Evolutionary conservation across 1,140 invertebrate species (phyloP), one percentile per base, ranked within the genome.

Genomic region (Caenorhabditis brenneri): DNA sequence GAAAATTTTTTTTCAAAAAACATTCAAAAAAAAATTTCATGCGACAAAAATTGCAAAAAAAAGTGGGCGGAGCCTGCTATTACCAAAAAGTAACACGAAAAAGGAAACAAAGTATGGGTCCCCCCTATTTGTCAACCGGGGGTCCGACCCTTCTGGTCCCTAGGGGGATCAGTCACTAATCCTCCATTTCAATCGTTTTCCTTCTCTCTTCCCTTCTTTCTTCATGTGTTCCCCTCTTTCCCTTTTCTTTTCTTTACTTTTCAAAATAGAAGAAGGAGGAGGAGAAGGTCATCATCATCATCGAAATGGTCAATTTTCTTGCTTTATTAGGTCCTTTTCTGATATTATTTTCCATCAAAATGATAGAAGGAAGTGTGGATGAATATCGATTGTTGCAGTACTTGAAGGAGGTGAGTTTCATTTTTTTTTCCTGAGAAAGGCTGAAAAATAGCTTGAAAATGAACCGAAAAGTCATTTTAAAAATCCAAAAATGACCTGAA

Each of bases 381-480:
- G 83, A 84, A 27, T 84, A 60, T 49, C 27, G 83, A 53, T 53
- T 84, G 3, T 29, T 84, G 33, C 83, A 80, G 36, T 81, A 84
- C 42, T 33, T 84, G 7, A 84, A 84, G 33, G 83, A 84, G 79
- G 83, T 84, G 15, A 19, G 19, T 24, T 7, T 19, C 49, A 31
- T 39, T 27, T 7, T 51, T 24, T 42, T 69, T 9, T 1, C 22
- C n/a, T 69, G 60, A 6, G 7, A 69, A 0, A 60, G 15, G n/a
- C n/a, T 79, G 12, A 42, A 42, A 42, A 42, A 6, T 42, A 42
- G 12, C 12, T 42, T 42, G 39, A 42, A 42, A 6, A 6, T 42
- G 5, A 12, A 42, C 39, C 39, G 39, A 42, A 42, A 42, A 42
- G 12, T 12, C 39, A 6, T 42, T 12, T 42, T 42, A 42, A 42